Percentiles rank a stretch among this genome's conserved stretches.
Conservation (phyloP, 2,888 invertebrate genomes). For the Orthosia gracilis region DNA sequence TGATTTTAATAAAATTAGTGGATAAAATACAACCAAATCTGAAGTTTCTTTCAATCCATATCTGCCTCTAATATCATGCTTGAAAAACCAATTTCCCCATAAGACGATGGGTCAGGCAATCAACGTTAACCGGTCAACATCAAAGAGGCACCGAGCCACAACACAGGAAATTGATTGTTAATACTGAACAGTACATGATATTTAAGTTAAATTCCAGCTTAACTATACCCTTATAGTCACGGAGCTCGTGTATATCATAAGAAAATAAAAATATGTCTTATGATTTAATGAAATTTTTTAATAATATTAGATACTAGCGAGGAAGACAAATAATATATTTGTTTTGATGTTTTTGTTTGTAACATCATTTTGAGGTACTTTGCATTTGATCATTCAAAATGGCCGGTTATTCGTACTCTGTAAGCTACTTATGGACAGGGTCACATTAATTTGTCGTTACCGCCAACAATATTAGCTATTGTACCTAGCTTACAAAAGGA, state of each 20-base stretch:
- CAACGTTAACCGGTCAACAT: slow-evolving; percentile 43
- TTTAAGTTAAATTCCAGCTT: slow-evolving; percentile 75
- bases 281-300: too few relatives aligned
- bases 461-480: too few relatives aligned
- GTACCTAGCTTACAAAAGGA: too few relatives aligned
- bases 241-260: background rate
- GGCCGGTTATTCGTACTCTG: too few relatives aligned
- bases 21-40: background rate
- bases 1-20: background rate
- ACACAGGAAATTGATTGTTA: slow-evolving; percentile 79
- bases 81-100: slow-evolving; percentile 34
- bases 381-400: too few relatives aligned
- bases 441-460: too few relatives aligned
- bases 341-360: too few relatives aligned
- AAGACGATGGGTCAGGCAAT: slow-evolving; percentile 41
- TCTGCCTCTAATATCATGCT: background rate
- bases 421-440: too few relatives aligned
- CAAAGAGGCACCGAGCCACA: slow-evolving; percentile 51
- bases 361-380: too few relatives aligned
- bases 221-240: slow-evolving; percentile 57
- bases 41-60: slow-evolving; percentile 5
- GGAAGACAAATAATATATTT: too few relatives aligned
- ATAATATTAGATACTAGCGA: too few relatives aligned
- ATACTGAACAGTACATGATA: slow-evolving; percentile 70
- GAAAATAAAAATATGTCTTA: too few relatives aligned